Evolutionary conservation across 2,888 invertebrate species (phyloP).

Genomic region (Lycia hirtaria): DNA sequence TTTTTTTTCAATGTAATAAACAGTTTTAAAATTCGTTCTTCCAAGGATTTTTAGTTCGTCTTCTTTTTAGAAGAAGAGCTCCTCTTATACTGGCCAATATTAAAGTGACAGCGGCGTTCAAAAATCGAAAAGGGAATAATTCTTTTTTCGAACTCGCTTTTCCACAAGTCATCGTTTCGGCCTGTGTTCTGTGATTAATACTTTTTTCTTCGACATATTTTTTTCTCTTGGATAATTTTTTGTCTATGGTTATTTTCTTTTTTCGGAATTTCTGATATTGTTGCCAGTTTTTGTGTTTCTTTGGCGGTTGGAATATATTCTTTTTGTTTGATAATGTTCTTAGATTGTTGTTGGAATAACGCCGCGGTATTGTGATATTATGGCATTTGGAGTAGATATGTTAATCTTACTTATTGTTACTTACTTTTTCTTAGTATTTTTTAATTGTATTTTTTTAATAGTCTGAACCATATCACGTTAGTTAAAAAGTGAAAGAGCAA

Average conservation of each 20-base stretch:
- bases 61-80: background rate
- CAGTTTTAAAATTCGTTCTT: too few species aligned
- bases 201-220: constrained; percentile 41
- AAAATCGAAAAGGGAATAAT: constrained; percentile 66
- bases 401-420: background rate
- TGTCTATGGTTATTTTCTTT: constrained; percentile 27
- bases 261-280: constrained; percentile 27
- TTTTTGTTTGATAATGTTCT: constrained; percentile 43
- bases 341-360: constrained; percentile 26
- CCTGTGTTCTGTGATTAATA: constrained; percentile 77
- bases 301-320: constrained; percentile 33
- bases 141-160: constrained; percentile 60
- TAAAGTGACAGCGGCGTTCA: constrained; percentile 67
- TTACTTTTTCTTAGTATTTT: background rate
- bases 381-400: background rate
- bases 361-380: constrained; percentile 6
- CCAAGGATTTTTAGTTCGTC: too few species aligned
- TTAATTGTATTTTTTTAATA: too few species aligned
- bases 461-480: too few species aligned
- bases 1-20: too few species aligned
- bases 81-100: constrained; percentile 45
- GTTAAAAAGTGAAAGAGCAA: too few species aligned
- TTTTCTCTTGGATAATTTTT: constrained; percentile 35
- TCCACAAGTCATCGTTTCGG: constrained; percentile 74
- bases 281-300: constrained; percentile 25